Evolutionary conservation across 1,140 invertebrate genomes (phyloP).

Genomic region (Mesaphorura yosii): DNA sequence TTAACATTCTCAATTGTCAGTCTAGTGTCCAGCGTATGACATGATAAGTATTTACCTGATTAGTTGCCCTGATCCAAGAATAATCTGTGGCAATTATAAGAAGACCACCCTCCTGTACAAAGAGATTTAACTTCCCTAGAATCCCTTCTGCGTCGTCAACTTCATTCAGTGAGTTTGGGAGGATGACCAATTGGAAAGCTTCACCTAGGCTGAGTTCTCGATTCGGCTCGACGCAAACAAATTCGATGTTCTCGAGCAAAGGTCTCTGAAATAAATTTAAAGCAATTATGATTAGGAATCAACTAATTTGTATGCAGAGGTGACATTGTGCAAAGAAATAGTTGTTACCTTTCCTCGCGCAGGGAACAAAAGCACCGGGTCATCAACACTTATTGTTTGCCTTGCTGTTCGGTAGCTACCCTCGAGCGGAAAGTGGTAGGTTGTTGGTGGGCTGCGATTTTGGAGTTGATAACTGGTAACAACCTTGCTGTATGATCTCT

Average conservation of each 20-base stretch:
- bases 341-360: background rate
- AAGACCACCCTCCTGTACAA: slow-evolving; percentile 16
- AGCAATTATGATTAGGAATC: background rate
- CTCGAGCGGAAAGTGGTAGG: slow-evolving; percentile 28
- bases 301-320: background rate
- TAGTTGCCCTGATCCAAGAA: slow-evolving; percentile 19
- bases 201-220: slow-evolving; percentile 10
- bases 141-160: slow-evolving; percentile 15
- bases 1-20: background rate
- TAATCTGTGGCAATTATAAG: slow-evolving; percentile 28
- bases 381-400: background rate
- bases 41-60: slow-evolving; percentile 15
- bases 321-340: background rate
- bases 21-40: background rate
- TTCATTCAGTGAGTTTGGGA: slow-evolving; percentile 17
- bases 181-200: slow-evolving; percentile 23
- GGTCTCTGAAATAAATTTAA: background rate
- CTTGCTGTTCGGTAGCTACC: slow-evolving; percentile 15
- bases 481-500: slow-evolving; percentile 18
- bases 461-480: slow-evolving; percentile 25
- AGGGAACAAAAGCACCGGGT: background rate
- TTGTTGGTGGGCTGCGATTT: slow-evolving; percentile 8
- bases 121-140: slow-evolving; percentile 14
- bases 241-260: slow-evolving; percentile 10
- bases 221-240: slow-evolving; percentile 16